A percentile compares a stretch with the other conserved stretches of the same genome.
phyloP scores from a whole-genome alignment of 2,888 invertebrate genomes.

The Noctua janthina region DNA sequence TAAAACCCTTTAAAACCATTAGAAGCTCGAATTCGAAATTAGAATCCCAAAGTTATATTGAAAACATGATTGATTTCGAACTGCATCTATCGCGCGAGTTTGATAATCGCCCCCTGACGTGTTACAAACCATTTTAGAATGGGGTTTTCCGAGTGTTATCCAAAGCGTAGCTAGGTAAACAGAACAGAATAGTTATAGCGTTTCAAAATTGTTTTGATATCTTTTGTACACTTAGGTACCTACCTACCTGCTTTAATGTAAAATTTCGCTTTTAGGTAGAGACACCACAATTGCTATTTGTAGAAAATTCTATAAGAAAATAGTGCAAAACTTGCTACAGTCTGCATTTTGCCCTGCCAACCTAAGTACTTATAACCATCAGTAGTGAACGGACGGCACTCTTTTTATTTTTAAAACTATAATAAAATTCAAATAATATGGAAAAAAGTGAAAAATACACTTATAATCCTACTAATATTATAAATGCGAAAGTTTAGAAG shows the following conservation, averaged over 20 bases:
- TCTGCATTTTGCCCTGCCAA: background rate
- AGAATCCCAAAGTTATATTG: slow-evolving; percentile 1
- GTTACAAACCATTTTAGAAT: slow-evolving; percentile 69
- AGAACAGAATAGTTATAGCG: slow-evolving; percentile 39
- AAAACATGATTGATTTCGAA: background rate
- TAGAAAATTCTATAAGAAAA: background rate
- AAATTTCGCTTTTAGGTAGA: background rate
- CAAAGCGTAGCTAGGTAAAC: slow-evolving; percentile 57
- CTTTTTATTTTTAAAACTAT: background rate
- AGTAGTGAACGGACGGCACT: slow-evolving; percentile 12
- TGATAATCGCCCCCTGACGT: slow-evolving; percentile 71
- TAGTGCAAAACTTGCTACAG: background rate
- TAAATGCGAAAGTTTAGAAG: no score
- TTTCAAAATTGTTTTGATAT: background rate
- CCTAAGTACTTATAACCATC: background rate
- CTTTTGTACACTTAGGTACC: background rate
- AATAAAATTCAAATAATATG: slow-evolving; percentile 11
- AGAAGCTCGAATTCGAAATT: background rate
- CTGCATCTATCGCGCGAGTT: slow-evolving; percentile 47
- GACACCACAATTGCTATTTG: background rate
- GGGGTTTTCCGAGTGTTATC: slow-evolving; percentile 68
- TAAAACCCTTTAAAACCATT: background rate
- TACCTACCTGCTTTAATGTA: background rate
- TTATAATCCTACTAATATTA: no score
- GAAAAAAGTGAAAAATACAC: no score